Percentiles rank a stretch among this genome's conserved stretches.
phyloP scores from a whole-genome alignment of 2,888 invertebrate genomes.

The Halictus quadricinctus region DNA sequence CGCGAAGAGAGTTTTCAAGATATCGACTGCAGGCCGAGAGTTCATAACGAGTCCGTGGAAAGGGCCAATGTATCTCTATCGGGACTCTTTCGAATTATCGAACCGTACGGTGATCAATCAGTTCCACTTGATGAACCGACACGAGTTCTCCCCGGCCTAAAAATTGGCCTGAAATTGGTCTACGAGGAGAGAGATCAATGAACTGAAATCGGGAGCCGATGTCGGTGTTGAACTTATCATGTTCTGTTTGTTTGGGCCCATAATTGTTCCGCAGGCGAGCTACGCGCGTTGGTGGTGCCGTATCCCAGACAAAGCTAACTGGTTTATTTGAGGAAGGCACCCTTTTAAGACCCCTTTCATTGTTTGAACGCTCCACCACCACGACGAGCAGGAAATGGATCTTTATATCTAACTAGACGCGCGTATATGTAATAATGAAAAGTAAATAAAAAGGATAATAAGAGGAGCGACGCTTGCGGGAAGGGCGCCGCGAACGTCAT shows the following conservation, averaged over 20 bases:
- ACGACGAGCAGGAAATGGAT: constrained; percentile 64
- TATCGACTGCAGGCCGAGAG: neutral
- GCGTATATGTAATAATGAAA: constrained; percentile 39
- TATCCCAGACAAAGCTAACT: constrained; percentile 63
- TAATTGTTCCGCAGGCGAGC: constrained; percentile 62
- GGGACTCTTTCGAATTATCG: neutral
- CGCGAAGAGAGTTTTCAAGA: neutral
- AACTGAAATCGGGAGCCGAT: constrained; percentile 22
- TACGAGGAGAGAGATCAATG: constrained; percentile 26
- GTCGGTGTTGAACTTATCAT: constrained; percentile 50
- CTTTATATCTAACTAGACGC: constrained; percentile 58
- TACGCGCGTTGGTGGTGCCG: constrained; percentile 34
- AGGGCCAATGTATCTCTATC: constrained; percentile 2
- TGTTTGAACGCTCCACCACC: constrained; percentile 60
- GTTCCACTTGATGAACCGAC: constrained; percentile 6
- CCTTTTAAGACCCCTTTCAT: constrained; percentile 59
- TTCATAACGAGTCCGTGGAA: neutral
- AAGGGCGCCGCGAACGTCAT: constrained; percentile 3
- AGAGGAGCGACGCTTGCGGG: neutral
- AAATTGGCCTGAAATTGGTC: constrained; percentile 3
- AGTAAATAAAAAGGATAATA: constrained; percentile 50
- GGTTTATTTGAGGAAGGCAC: constrained; percentile 69
- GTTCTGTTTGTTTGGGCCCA: constrained; percentile 53
- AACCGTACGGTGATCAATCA: constrained; percentile 12
- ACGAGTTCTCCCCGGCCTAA: neutral